A percentile compares a stretch with the other conserved stretches of the same genome.
Conservation (phyloP, 2,888 invertebrate genomes). For the Timandra comae region DNA sequence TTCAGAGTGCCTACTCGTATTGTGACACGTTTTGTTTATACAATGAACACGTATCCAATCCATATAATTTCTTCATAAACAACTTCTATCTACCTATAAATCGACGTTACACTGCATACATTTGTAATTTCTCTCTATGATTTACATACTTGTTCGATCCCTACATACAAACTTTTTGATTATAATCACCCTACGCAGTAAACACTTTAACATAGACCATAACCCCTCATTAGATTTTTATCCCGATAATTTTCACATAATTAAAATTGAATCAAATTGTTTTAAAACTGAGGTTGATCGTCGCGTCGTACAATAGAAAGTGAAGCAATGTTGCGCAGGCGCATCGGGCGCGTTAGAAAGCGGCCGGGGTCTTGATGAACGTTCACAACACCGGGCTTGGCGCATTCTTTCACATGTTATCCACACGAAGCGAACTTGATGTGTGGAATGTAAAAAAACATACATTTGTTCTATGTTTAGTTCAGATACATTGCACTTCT, state of each 20-base stretch:
- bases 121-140: too few species aligned
- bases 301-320: slow-evolving; percentile 67
- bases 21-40: too few species aligned
- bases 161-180: slow-evolving; percentile 15
- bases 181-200: slow-evolving; percentile 17
- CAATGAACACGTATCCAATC: too few species aligned
- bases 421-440: slow-evolving; percentile 19
- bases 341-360: slow-evolving; percentile 69
- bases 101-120: too few species aligned
- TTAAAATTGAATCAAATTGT: slow-evolving; percentile 24
- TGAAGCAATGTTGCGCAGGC: slow-evolving; percentile 61
- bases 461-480: slow-evolving; percentile 3
- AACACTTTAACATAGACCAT: slow-evolving; percentile 11
- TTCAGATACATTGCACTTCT: too few species aligned
- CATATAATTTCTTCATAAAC: too few species aligned
- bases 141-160: slow-evolving; percentile 16
- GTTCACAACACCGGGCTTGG: slow-evolving; percentile 45
- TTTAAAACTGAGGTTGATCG: slow-evolving; percentile 25
- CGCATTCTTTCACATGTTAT: slow-evolving; percentile 55
- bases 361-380: slow-evolving; percentile 51
- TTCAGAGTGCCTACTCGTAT: too few species aligned
- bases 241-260: slow-evolving; percentile 15
- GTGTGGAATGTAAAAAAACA: slow-evolving; percentile 17
- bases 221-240: slow-evolving; percentile 11
- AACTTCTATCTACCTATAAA: too few species aligned